These are phyloP conservation scores for Penaeus monodon DNA, from an alignment of 2,888 invertebrate genomes.

Conservation along the genomic window DNA sequence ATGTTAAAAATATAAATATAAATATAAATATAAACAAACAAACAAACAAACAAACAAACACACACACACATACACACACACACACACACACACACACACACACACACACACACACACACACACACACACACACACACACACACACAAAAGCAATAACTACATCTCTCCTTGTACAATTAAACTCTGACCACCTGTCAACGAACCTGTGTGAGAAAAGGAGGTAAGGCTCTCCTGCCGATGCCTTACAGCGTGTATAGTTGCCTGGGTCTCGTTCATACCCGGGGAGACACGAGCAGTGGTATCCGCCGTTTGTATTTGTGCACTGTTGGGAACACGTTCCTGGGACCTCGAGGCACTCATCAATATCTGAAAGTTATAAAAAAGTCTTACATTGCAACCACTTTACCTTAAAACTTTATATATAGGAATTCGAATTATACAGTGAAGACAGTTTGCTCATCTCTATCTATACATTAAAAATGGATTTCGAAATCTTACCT, in stretches of 20 bases:
- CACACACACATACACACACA: no score
- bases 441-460: no score
- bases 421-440: no score
- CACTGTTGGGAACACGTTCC: slow-evolving; percentile 68
- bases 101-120: no score
- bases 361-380: slow-evolving; percentile 48
- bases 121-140: no score
- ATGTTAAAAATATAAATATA: neutral
- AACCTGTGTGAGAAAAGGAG: slow-evolving; percentile 88
- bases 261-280: slow-evolving; percentile 66
- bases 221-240: slow-evolving; percentile 90
- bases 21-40: neutral
- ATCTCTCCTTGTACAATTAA: neutral
- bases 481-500: slow-evolving; percentile 73
- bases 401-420: no score
- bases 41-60: neutral
- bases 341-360: slow-evolving; percentile 67
- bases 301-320: slow-evolving; percentile 65
- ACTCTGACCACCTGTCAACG: slow-evolving; percentile 76
- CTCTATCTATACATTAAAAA: neutral
- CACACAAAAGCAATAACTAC: no score
- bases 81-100: no score
- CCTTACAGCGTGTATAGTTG: slow-evolving; percentile 77
- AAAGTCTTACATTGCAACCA: no score
- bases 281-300: slow-evolving; percentile 66